Conservation (phyloP, 2,113 vertebrate species). For the Vireo altiloquus region DNA sequence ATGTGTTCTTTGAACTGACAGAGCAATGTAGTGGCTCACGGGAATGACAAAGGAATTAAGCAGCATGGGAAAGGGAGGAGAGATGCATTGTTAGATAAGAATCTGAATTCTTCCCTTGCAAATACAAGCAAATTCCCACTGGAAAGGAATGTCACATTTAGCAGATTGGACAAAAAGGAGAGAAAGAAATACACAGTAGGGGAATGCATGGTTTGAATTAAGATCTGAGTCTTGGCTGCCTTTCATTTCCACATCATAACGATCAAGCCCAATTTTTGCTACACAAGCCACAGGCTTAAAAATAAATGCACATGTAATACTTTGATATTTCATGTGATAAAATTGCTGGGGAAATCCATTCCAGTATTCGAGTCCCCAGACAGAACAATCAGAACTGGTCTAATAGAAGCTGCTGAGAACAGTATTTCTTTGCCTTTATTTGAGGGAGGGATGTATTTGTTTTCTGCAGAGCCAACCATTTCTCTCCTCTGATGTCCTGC, state of each 20-base stretch:
- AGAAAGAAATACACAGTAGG: neutral
- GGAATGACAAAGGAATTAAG: slow-evolving; percentile 1
- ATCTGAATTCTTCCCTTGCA: slow-evolving; percentile 21
- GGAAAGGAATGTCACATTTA: slow-evolving; percentile 40
- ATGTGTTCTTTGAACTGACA: neutral
- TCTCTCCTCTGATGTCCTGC: neutral
- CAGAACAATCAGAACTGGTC: neutral
- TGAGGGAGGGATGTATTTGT: neutral
- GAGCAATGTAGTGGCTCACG: neutral
- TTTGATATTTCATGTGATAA: slow-evolving; percentile 40
- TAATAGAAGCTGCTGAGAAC: neutral
- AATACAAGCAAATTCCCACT: slow-evolving; percentile 33
- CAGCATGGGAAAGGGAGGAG: slow-evolving; percentile 5
- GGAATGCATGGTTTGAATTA: slow-evolving; percentile 31
- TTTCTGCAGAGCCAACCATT: neutral
- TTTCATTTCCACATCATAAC: slow-evolving; percentile 12
- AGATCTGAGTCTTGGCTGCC: slow-evolving; percentile 38
- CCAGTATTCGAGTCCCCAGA: neutral
- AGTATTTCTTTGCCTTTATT: neutral
- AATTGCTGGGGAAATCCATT: slow-evolving; percentile 2
- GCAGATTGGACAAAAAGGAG: slow-evolving; percentile 43
- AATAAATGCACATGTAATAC: slow-evolving; percentile 37
- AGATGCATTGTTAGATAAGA: neutral
- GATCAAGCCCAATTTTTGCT: neutral
- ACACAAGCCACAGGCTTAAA: neutral